phyloP scores from a whole-genome alignment of 2,797 vertebrate genomes.

The Centropyge bicolor region DNA sequence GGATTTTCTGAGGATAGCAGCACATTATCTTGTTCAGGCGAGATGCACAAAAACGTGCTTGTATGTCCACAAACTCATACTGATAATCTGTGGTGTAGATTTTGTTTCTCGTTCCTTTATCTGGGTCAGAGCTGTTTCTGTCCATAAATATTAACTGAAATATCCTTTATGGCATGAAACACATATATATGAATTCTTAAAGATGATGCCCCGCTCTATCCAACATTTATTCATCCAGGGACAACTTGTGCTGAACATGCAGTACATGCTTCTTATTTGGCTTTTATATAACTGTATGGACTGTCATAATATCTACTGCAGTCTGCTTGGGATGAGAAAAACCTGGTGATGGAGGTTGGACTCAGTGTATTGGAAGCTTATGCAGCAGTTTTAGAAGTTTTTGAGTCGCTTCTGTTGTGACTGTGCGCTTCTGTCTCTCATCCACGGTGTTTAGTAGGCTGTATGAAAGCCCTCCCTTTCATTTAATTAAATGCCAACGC shows the following conservation, averaged over 20 bases:
- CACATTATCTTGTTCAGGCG: constrained; percentile 36
- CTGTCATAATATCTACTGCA: constrained; percentile 14
- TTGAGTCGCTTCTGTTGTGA: neutral
- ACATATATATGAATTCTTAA: constrained; percentile 16
- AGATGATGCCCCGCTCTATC: constrained; percentile 9
- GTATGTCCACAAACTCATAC: constrained; percentile 6
- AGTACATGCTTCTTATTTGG: constrained; percentile 20
- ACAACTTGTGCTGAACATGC: constrained; percentile 14
- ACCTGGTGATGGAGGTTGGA: neutral
- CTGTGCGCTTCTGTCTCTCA: neutral
- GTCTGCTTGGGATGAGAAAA: neutral
- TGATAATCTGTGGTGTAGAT: constrained; percentile 29
- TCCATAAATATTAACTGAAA: constrained; percentile 23
- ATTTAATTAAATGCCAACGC: neutral
- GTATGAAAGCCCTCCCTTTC: neutral
- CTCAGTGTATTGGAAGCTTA: neutral
- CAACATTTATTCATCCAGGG: constrained; percentile 19
- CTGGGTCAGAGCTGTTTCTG: constrained; percentile 39
- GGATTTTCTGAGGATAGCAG: constrained; percentile 33
- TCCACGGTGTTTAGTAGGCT: neutral
- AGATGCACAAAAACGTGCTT: constrained; percentile 47
- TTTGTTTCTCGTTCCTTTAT: constrained; percentile 33
- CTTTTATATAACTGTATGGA: neutral
- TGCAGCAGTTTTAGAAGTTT: neutral
- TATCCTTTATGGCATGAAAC: constrained; percentile 24